Evolutionary conservation across 2,888 invertebrate genomes (phyloP).

Genomic region (Agrotis exclamationis): DNA sequence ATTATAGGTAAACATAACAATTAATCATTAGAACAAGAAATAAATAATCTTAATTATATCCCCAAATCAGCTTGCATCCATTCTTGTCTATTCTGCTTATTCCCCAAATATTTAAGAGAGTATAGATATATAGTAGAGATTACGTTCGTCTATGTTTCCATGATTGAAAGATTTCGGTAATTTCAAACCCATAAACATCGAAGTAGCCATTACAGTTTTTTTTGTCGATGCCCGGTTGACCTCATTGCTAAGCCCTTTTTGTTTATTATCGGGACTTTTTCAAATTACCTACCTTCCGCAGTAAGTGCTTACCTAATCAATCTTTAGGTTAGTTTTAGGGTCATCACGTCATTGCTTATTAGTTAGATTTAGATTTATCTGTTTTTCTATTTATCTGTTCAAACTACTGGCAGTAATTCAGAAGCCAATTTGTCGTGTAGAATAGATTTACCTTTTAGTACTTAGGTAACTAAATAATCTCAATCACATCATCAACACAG

Average conservation of each 20-base stretch:
- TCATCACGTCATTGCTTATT: slow-evolving; percentile 2
- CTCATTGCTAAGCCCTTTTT: background rate
- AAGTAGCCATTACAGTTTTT: background rate
- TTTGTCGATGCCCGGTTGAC: slow-evolving; percentile 3
- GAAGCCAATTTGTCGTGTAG: background rate
- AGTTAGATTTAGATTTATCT: too few species aligned
- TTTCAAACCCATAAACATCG: slow-evolving; percentile 11
- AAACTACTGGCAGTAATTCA: background rate
- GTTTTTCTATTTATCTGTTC: background rate
- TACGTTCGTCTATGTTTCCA: slow-evolving; percentile 19
- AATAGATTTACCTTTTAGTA: background rate
- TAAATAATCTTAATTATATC: background rate
- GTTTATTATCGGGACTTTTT: slow-evolving; percentile 46
- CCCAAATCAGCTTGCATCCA: background rate
- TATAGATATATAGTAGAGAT: background rate
- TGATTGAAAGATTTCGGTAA: slow-evolving; percentile 11
- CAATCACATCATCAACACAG: too few species aligned
- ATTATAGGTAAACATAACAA: too few species aligned
- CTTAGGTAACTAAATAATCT: background rate
- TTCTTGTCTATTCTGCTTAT: slow-evolving; percentile 19
- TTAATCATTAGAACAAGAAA: too few species aligned
- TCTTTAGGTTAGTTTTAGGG: slow-evolving; percentile 8
- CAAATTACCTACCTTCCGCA: background rate
- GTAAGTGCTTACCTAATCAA: background rate
- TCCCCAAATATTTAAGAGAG: background rate